Evolutionary conservation across 2,113 vertebrate genomes (phyloP), one percentile per base, ranked within the genome.

Genomic region (Seriola quinqueradiata): DNA sequence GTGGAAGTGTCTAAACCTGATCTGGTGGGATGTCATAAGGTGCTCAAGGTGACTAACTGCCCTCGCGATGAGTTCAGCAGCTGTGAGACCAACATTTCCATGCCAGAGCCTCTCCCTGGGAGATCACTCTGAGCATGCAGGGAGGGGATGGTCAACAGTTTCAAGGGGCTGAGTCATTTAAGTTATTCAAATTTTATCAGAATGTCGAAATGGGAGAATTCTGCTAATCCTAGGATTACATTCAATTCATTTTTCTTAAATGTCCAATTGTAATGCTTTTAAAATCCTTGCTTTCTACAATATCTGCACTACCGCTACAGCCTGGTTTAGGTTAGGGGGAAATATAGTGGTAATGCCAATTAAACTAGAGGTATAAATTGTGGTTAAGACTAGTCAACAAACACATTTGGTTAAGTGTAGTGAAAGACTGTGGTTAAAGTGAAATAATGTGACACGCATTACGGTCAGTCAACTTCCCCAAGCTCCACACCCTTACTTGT

Each of bases 51-150:
- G 60, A 34, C 32, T 0, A 55, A 60, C 75, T 86, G 79, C 46
- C 61, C 11, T 46, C 44, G n/a, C 68, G 71, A 95, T 92, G 87
- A 75, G 70, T 94, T 88, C 44, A 91, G 84, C 94, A 95, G 93
- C 91, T 94, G 93, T 82, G 80, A 79, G 80, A 32, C 40, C 83
- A 77, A 46, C 76, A 10, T 71, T 72, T 85, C 73, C 25, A 46
- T 13, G 60, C n/a, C 70, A 34, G 55, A 79, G 10, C 11, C 23
- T 77, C 58, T 74, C 52, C 21, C 8, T 11, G 38, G 55, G 82
- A 87, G 61, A 76, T 77, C 67, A 25, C 60, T 65, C 75, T 34
- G 17, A 36, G 71, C 25, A 9, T 17, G 44, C 17, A 54, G 52
- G 71, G 79, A 80, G 34, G 54, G 14, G 52, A 57, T 1, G n/a